Percentiles rank a stretch among this genome's conserved stretches.
Evolutionary conservation across 37 sponge, comb jelly and placozoan species (phyloP).

Genomic region (Ianthella basta): DNA sequence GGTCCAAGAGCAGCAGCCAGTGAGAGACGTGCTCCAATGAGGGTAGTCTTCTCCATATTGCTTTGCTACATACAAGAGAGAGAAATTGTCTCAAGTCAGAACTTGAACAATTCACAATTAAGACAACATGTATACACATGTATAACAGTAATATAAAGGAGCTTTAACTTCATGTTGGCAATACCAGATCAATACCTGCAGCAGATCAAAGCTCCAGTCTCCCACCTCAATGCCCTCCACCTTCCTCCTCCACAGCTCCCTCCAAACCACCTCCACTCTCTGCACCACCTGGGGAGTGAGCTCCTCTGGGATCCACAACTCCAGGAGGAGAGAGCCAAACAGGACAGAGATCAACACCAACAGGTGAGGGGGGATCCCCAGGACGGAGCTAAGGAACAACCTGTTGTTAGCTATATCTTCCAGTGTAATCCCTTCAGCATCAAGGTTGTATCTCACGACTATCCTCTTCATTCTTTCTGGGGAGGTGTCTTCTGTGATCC

Average conservation of each 20-base stretch:
- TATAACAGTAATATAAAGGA: too few species aligned
- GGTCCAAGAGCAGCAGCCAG: too few species aligned
- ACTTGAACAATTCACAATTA: too few species aligned
- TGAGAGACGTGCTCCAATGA: too few species aligned
- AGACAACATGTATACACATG: too few species aligned
- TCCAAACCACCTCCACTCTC: slow-evolving; percentile 12
- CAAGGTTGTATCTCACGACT: slow-evolving; percentile 8
- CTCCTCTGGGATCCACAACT: not conserved
- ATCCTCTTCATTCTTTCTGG: not conserved
- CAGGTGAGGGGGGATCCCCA: slow-evolving; percentile 14
- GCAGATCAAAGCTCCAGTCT: not conserved
- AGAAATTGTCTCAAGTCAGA: too few species aligned
- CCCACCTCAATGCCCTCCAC: not conserved
- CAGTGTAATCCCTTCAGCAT: slow-evolving; percentile 26
- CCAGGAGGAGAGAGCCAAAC: slow-evolving; percentile 15
- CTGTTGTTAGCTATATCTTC: not conserved
- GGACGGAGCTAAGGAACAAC: slow-evolving; percentile 11
- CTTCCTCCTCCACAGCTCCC: slow-evolving; percentile 4
- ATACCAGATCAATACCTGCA: not conserved
- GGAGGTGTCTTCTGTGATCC: too few species aligned
- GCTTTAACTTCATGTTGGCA: too few species aligned
- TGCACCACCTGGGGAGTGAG: not conserved
- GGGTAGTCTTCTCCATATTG: too few species aligned
- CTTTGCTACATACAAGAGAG: too few species aligned
- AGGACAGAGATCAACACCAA: not conserved